These are phyloP conservation scores for Okamejei kenojei DNA, from an alignment of 2,797 vertebrate species.

Conservation along the genomic window DNA sequence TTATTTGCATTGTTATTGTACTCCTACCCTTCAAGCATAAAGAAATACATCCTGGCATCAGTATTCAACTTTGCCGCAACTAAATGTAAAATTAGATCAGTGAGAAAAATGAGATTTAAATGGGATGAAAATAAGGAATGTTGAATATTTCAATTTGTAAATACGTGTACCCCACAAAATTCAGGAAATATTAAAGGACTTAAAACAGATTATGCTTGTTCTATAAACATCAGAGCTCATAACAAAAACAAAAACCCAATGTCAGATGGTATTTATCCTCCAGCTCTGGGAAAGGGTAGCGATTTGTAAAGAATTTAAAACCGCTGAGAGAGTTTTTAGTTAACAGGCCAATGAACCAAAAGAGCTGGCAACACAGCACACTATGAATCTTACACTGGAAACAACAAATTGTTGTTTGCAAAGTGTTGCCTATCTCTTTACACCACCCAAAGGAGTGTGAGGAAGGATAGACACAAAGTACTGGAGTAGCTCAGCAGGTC, in stretches of 20 bases:
- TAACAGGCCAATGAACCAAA: too few species aligned
- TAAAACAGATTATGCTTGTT: neutral
- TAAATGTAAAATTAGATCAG: neutral
- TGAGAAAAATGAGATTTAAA: neutral
- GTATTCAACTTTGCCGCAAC: neutral
- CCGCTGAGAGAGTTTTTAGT: neutral
- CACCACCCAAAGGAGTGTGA: too few species aligned
- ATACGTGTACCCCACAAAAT: neutral
- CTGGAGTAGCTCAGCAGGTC: too few species aligned
- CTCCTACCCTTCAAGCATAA: neutral
- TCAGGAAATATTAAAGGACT: neutral
- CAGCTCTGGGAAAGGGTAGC: neutral
- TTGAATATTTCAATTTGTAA: too few species aligned
- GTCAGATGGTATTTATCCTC: neutral
- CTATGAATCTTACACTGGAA: neutral
- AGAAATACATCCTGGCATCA: neutral
- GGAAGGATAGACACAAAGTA: too few species aligned
- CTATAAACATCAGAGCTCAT: neutral
- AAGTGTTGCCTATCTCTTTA: too few species aligned
- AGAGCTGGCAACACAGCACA: neutral
- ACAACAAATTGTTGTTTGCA: too few species aligned
- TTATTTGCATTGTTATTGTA: neutral
- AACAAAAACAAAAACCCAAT: neutral
- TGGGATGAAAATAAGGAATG: neutral
- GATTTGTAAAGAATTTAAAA: neutral